Base-by-base conservation (phyloP, 2,113 vertebrate species). In the Solea senegalensis region DNA sequence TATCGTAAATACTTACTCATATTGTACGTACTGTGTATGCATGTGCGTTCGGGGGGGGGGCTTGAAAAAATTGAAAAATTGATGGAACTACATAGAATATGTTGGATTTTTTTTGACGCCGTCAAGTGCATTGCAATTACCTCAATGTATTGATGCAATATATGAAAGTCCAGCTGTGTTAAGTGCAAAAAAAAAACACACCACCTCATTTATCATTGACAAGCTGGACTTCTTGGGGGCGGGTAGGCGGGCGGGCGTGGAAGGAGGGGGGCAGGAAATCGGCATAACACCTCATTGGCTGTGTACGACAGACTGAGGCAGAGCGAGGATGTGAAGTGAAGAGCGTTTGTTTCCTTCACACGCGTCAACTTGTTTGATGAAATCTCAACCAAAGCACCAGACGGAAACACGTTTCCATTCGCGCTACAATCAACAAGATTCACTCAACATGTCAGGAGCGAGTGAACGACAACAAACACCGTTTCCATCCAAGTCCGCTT, bases 111-210 rank as follows among this genome's bases (percentile, higher is more conserved):
- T 74, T 67, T 65, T 9, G 44, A 83, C 77, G 85, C 80, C 84
- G 82, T 89, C 85, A 81, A 86, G 73, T 86, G 81, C 76, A 67
- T 72, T 81, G 65, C 66, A 74, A 80, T 86, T 69, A 89, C 82
- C 77, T 90, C 64, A 73, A 69, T 83, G 84, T 83, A 60, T 75
- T 69, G 77, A 88, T 68, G 81, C 76, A 78, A 72, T 74, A 64
- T 73, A 65, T 50, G 53, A 73, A 59, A 76, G 72, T 83, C 70
- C 73, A 80, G 78, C 72, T 65, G 67, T 72, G 78, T 78, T 66
- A 74, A 74, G 84, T 88, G 86, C 86, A 89, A 88, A 43, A 74
- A 78, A 78, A 58, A 73, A 78, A 80, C 74, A 68, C 74, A 76
- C 66, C 55, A 43, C n/a, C 82, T 81, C 62, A 40, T 72, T 71